Base-by-base conservation (phyloP, 53 echinoderm and acorn worm genomes). In the Echinometra lucunter region DNA sequence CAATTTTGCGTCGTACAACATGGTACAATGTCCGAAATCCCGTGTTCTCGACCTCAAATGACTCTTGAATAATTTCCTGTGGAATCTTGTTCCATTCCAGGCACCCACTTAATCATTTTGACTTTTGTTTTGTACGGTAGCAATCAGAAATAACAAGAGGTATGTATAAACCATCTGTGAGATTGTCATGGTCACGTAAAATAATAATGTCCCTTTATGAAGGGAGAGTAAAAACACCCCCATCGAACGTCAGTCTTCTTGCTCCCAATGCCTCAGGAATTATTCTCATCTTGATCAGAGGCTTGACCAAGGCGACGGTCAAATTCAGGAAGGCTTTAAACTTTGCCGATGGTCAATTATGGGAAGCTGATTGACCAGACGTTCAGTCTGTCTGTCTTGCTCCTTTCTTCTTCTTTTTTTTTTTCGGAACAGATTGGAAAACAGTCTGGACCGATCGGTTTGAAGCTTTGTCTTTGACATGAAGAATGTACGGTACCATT, bases 301-400 rank as follows among this genome's bases (percentile, higher is more conserved):
- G 30, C 56, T 56, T 56, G 88, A 56, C 88, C 88, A 49, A 30
- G 88, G 49, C 56, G 88, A 88, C 88, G 49, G 56, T 56, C 55
- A 56, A 88, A 55, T 88, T 55, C 88, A 88, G 88, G 88, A 88
- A 88, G 56, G 88, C 88, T 88, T 88, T 88, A 88, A 88, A 88
- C 49, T 56, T 88, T 55, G 88, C 88, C 88, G 88, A 88, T 56
- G 88, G 88, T 49, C 88, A 88, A 56, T 49, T 88, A 55, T 45
- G 49, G 55, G 53, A 56, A 88, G 88, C 28, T 88, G 56, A 55
- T 88, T 56, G 55, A 32, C 56, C 30, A 88, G 49, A 88, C 88
- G 88, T 56, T 88, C n/a, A n/a, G n/a, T 88, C 56, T 55, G 88
- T 28, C 88, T 88, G 56, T 88, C 37, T n/a, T 28, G 23, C 19